phyloP scores from a whole-genome alignment of 2,888 invertebrate species.

The Scelioninae gen. 1 region DNA sequence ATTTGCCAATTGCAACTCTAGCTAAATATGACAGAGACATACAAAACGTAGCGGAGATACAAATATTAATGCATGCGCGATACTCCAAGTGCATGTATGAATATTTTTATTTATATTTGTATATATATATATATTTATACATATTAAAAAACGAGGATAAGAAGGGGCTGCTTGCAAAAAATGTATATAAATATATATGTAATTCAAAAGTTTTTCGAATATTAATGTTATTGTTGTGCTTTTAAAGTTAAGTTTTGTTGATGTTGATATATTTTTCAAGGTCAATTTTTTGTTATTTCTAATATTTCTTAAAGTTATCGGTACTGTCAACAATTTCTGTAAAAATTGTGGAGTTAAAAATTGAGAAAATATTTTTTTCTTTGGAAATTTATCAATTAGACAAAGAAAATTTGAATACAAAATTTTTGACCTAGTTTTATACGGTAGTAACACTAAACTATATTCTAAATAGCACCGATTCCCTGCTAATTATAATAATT shows the following conservation, averaged over 20 bases:
- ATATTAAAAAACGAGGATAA: slow-evolving; percentile 29
- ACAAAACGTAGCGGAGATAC: slow-evolving; percentile 47
- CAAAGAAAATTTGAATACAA: too few relatives aligned
- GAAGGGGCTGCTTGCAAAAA: slow-evolving; percentile 7
- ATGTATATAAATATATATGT: neutral
- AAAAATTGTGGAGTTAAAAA: too few relatives aligned
- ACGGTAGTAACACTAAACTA: too few relatives aligned
- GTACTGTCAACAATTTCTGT: too few relatives aligned
- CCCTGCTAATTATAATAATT: too few relatives aligned
- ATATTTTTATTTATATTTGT: slow-evolving; percentile 56
- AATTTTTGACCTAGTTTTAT: too few relatives aligned
- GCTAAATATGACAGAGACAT: slow-evolving; percentile 39
- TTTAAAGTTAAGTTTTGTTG: slow-evolving; percentile 25
- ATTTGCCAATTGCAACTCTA: slow-evolving; percentile 67
- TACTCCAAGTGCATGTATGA: slow-evolving; percentile 1
- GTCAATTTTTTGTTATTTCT: too few relatives aligned
- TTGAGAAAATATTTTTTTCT: too few relatives aligned
- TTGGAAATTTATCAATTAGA: too few relatives aligned
- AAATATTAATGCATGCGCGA: slow-evolving; percentile 41
- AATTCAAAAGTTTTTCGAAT: slow-evolving; percentile 13
- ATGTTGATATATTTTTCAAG: neutral
- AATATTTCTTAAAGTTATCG: too few relatives aligned
- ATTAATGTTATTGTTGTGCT: slow-evolving; percentile 16
- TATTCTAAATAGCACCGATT: too few relatives aligned
- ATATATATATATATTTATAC: slow-evolving; percentile 54